A percentile compares a stretch with the other conserved stretches of the same genome.
Evolutionary conservation across 2,113 vertebrate species (phyloP).

Genomic region (Zingel zingel): DNA sequence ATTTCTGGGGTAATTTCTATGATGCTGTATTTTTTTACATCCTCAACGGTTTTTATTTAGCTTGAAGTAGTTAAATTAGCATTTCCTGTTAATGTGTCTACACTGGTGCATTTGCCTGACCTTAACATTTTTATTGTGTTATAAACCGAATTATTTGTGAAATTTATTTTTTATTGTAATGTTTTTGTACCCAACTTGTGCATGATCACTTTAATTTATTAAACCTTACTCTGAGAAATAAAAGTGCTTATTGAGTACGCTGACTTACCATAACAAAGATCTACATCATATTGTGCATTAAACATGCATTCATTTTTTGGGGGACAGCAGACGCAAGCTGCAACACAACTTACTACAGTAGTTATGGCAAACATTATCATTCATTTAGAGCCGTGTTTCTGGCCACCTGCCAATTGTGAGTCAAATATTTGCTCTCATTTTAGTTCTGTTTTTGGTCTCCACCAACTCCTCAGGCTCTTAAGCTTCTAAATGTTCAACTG

Average conservation of each 20-base stretch:
- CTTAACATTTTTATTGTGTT: constrained; percentile 86
- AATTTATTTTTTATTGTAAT: constrained; percentile 87
- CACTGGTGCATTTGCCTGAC: constrained; percentile 84
- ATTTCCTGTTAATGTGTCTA: constrained; percentile 84
- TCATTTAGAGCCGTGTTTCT: not conserved
- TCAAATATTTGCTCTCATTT: not conserved
- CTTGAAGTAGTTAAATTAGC: constrained; percentile 58
- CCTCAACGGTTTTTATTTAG: constrained; percentile 70
- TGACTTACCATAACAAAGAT: constrained; percentile 41
- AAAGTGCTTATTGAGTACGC: constrained; percentile 22
- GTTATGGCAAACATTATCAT: not conserved
- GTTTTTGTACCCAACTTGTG: constrained; percentile 91
- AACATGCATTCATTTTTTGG: constrained; percentile 7
- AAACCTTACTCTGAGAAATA: constrained; percentile 91
- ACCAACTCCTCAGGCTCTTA: too few species aligned
- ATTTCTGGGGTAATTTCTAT: constrained; percentile 73
- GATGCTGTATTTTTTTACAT: constrained; percentile 80
- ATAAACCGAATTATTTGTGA: constrained; percentile 84
- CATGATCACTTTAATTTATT: constrained; percentile 99
- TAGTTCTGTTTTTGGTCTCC: not conserved
- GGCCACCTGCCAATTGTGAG: not conserved
- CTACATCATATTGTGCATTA: constrained; percentile 21
- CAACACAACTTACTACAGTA: not conserved
- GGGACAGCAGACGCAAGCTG: not conserved
- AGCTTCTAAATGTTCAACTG: too few species aligned